Percentiles rank a stretch among this genome's conserved stretches.
Conservation (phyloP, 2,113 vertebrate genomes). For the Tachysurus fulvidraco region DNA sequence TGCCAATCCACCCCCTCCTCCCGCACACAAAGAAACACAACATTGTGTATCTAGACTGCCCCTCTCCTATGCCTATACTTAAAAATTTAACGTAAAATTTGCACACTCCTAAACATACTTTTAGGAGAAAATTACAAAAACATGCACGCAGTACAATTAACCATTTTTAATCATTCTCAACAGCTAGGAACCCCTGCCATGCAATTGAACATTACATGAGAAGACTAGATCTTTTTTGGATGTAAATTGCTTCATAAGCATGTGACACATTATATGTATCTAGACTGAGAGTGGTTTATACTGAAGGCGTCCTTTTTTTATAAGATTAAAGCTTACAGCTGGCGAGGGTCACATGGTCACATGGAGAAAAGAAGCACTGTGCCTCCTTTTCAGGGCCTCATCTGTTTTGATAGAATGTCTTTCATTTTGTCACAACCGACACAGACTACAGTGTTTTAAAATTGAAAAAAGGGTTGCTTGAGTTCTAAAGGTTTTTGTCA, state of each 20-base stretch:
- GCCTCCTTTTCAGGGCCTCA: constrained; percentile 19
- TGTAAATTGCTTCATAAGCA: not conserved
- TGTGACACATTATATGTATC: not conserved
- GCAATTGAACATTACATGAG: not conserved
- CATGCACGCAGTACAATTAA: not conserved
- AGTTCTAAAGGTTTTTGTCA: not conserved
- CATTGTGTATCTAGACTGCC: too few relatives aligned
- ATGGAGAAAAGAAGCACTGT: not conserved
- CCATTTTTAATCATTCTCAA: not conserved
- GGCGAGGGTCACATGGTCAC: not conserved
- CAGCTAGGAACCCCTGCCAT: not conserved
- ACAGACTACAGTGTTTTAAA: not conserved
- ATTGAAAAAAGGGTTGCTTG: not conserved
- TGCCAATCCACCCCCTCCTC: too few relatives aligned
- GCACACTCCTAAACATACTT: not conserved
- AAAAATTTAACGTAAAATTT: too few relatives aligned
- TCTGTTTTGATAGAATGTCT: not conserved
- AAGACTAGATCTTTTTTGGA: not conserved
- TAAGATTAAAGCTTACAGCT: constrained; percentile 8
- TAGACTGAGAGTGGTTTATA: not conserved
- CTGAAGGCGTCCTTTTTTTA: not conserved
- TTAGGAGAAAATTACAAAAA: not conserved
- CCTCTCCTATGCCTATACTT: too few relatives aligned
- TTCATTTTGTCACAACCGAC: constrained; percentile 13
- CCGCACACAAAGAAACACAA: too few relatives aligned